phyloP scores from a whole-genome alignment of 2,113 vertebrate species.

The Prinia subflava region DNA sequence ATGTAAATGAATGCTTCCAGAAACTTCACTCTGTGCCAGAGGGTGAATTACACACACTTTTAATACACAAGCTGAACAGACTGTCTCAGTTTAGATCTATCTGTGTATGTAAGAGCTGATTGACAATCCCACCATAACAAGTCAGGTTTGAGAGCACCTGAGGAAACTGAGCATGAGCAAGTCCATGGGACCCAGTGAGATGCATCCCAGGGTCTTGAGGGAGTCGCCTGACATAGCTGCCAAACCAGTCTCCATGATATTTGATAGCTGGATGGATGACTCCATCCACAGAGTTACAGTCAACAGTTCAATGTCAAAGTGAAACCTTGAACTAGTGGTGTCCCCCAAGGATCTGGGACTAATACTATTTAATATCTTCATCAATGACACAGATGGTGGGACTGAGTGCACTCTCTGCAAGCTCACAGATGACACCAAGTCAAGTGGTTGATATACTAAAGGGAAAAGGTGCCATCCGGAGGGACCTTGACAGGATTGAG shows the following conservation, averaged over 20 bases:
- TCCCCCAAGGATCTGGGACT: background rate
- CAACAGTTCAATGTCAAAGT: background rate
- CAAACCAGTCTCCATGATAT: background rate
- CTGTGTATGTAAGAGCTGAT: background rate
- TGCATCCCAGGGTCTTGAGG: background rate
- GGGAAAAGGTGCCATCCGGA: background rate
- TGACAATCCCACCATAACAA: rapidly evolving
- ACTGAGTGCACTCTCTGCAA: background rate
- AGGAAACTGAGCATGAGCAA: background rate
- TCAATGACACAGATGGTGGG: background rate
- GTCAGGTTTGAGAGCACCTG: background rate
- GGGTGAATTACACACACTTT: background rate
- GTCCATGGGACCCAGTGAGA: background rate
- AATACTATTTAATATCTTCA: background rate
- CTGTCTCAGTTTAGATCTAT: background rate
- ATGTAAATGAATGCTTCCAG: background rate
- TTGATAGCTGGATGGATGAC: background rate
- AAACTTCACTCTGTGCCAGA: background rate
- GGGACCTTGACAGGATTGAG: background rate
- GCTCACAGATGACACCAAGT: background rate
- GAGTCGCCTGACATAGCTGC: background rate
- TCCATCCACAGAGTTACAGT: background rate
- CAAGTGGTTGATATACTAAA: background rate
- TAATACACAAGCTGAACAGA: background rate
- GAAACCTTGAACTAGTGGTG: background rate